Evolutionary conservation across 2,888 invertebrate genomes (phyloP).

Genomic region (Lathronympha strigana): DNA sequence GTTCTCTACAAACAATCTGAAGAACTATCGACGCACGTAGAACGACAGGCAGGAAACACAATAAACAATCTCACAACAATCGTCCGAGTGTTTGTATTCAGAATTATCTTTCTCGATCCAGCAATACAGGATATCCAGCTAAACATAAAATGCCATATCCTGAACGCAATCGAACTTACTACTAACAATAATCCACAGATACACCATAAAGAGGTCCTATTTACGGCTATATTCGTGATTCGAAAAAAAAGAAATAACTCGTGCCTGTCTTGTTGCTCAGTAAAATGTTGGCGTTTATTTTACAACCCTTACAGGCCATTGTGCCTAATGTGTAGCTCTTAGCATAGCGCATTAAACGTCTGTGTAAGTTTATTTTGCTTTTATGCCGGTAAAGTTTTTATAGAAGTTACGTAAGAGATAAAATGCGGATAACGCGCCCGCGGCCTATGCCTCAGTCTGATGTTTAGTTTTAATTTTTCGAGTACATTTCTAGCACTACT

Average conservation of each 20-base stretch:
- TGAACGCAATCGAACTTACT: slow-evolving; percentile 42
- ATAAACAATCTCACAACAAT: slow-evolving; percentile 25
- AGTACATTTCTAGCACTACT: too few species aligned
- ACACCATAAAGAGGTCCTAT: slow-evolving; percentile 55
- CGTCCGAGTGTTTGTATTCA: slow-evolving; percentile 16
- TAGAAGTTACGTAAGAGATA: slow-evolving; percentile 41
- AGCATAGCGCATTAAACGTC: slow-evolving; percentile 43
- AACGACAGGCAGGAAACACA: slow-evolving; percentile 13
- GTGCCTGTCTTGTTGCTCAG: slow-evolving; percentile 46
- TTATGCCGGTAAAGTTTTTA: slow-evolving; percentile 38
- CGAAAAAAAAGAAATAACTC: slow-evolving; percentile 51
- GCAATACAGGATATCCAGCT: slow-evolving; percentile 35
- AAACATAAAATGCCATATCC: slow-evolving; percentile 44
- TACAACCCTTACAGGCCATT: slow-evolving; percentile 63
- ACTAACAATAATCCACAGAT: slow-evolving; percentile 57
- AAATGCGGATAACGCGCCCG: slow-evolving; percentile 30
- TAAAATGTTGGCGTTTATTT: slow-evolving; percentile 65
- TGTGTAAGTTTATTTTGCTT: slow-evolving; percentile 37
- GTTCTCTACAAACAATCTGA: neutral
- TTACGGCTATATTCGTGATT: slow-evolving; percentile 55
- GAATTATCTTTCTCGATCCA: slow-evolving; percentile 33
- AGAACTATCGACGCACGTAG: neutral
- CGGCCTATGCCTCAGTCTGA: slow-evolving; percentile 19
- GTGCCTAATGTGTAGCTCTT: slow-evolving; percentile 55
- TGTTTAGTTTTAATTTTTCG: slow-evolving; percentile 29